phyloP scores from a whole-genome alignment of 2,113 vertebrate genomes.

The Phalacrocorax pelagicus region DNA sequence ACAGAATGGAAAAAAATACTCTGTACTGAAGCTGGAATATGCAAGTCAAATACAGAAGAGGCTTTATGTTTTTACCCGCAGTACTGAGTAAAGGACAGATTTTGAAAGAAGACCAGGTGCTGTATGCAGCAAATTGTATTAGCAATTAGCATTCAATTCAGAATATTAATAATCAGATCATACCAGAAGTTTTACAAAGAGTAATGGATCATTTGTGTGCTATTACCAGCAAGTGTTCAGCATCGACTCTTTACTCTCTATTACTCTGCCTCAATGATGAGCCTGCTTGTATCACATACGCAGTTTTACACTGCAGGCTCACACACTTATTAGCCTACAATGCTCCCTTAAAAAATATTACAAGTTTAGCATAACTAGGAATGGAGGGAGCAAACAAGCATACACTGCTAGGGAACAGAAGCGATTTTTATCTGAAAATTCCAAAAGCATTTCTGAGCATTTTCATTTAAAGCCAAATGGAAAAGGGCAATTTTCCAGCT shows the following conservation, averaged over 20 bases:
- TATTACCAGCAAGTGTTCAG: neutral
- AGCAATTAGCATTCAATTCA: slow-evolving; percentile 4
- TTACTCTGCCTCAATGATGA: neutral
- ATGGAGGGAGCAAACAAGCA: neutral
- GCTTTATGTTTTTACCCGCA: neutral
- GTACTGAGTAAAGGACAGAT: neutral
- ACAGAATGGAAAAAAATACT: neutral
- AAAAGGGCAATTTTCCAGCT: slow-evolving; percentile 2
- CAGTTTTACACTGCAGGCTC: neutral
- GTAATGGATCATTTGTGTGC: slow-evolving; percentile 26
- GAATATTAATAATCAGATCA: slow-evolving; percentile 9
- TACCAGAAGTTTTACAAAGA: neutral
- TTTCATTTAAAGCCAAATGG: neutral
- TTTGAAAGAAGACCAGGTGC: neutral
- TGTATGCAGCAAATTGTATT: neutral
- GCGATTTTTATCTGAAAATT: slow-evolving; percentile 2
- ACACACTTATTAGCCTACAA: neutral
- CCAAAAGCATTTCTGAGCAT: neutral
- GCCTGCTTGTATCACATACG: neutral
- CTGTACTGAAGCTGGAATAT: neutral
- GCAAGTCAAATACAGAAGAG: neutral
- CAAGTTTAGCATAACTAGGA: neutral
- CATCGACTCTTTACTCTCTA: neutral
- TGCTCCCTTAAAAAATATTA: neutral
- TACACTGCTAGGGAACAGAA: neutral